phyloP scores from a whole-genome alignment of 2,888 invertebrate species.

The Leistus spinibarbis region DNA sequence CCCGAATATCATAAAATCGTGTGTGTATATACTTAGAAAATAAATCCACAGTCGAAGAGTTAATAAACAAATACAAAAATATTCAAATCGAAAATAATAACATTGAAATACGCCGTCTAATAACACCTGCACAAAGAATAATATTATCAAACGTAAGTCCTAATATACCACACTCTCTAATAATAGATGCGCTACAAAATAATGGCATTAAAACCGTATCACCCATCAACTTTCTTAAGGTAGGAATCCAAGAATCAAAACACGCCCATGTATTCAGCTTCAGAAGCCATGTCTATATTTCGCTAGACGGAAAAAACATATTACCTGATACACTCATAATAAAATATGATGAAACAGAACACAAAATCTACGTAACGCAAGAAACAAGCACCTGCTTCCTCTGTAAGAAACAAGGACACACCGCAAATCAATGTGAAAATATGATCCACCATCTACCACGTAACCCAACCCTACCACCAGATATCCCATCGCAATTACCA shows the following conservation, averaged over 20 bases:
- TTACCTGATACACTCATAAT: conserved; percentile 33
- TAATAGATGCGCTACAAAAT: conserved; percentile 39
- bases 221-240: conserved; percentile 38
- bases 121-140: conserved; percentile 1
- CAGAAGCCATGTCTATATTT: conserved; percentile 40
- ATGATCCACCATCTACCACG: background rate
- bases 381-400: conserved; percentile 24
- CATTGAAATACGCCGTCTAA: background rate
- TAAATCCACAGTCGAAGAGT: background rate
- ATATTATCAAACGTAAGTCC: conserved; percentile 40
- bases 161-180: conserved; percentile 39
- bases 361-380: conserved; percentile 10
- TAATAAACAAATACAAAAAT: background rate
- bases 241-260: conserved; percentile 37
- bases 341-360: too few species aligned
- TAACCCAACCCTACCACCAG: background rate
- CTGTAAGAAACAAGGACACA: conserved; percentile 12
- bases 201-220: conserved; percentile 39
- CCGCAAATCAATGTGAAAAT: conserved; percentile 12
- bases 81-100: background rate
- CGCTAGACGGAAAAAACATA: background rate
- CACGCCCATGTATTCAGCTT: conserved; percentile 42
- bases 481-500: background rate
- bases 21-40: background rate
- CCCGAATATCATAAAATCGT: conserved; percentile 3